phyloP scores from a whole-genome alignment of 2,113 vertebrate genomes.

The Anhinga rufa region DNA sequence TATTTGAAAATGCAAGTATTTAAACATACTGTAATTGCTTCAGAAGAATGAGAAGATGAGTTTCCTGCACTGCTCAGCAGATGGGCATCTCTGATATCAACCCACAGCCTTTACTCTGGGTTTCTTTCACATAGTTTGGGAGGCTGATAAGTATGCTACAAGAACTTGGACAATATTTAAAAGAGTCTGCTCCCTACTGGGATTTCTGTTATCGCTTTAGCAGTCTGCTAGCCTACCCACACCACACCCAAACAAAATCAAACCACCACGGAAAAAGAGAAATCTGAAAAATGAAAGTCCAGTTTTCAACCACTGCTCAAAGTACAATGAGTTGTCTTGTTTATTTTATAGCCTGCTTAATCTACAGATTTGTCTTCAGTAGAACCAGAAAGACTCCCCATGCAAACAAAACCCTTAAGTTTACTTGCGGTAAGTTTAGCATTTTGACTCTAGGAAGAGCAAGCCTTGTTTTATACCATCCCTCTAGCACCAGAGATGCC shows the following conservation, averaged over 20 bases:
- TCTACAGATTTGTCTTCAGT: background rate
- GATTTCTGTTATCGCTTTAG: background rate
- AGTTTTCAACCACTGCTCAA: background rate
- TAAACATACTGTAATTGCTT: background rate
- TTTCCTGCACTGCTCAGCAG: background rate
- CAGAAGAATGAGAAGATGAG: background rate
- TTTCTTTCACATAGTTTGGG: background rate
- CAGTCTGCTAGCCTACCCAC: background rate
- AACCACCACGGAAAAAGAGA: background rate
- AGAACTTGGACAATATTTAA: background rate
- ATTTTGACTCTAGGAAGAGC: background rate
- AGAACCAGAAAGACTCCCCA: background rate
- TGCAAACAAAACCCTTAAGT: background rate
- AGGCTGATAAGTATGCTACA: background rate
- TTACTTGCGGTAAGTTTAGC: background rate
- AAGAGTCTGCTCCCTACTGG: background rate
- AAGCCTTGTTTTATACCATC: background rate
- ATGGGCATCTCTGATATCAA: background rate
- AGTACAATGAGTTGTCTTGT: background rate
- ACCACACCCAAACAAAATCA: background rate
- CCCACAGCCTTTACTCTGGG: background rate
- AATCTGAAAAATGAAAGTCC: background rate
- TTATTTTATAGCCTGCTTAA: background rate
- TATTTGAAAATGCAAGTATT: background rate
- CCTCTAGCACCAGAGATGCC: background rate